phyloP scores from a whole-genome alignment of 2,888 invertebrate genomes.

The Acrocyrtus sp. region DNA sequence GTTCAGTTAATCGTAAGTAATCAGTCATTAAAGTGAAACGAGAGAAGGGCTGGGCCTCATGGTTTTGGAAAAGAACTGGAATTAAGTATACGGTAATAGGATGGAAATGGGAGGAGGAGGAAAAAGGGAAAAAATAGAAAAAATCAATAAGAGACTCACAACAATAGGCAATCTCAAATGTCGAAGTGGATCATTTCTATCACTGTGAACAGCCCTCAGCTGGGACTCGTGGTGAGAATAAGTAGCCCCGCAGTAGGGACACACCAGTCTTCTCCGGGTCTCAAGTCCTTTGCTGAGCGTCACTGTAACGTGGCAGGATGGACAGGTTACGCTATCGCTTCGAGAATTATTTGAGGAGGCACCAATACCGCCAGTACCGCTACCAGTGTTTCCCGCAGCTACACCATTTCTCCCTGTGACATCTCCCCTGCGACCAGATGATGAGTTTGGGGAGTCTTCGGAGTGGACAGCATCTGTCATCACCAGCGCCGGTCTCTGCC shows the following conservation, averaged over 20 bases:
- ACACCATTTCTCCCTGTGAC: no score
- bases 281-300: constrained; percentile 64
- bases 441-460: constrained; percentile 32
- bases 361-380: constrained; percentile 29
- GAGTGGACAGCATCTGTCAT: constrained; percentile 61
- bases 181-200: constrained; percentile 64
- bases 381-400: neutral
- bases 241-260: constrained; percentile 65
- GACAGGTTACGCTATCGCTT: constrained; percentile 64
- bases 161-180: constrained; percentile 66
- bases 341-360: constrained; percentile 60
- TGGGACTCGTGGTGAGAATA: constrained; percentile 62
- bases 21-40: neutral
- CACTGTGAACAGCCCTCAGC: constrained; percentile 64
- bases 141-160: no score
- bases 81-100: no score
- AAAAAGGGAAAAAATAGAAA: constrained; percentile 39
- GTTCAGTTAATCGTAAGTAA: neutral
- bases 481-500: constrained; percentile 62
- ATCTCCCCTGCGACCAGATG: no score
- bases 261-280: constrained; percentile 63
- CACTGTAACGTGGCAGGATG: constrained; percentile 64
- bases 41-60: neutral
- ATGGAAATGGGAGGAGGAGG: neutral
- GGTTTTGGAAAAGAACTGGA: neutral